Evolutionary conservation across 2,797 vertebrate species (phyloP), one percentile per base, ranked within the genome.

Genomic region (Odontamblyopus rebecca): DNA sequence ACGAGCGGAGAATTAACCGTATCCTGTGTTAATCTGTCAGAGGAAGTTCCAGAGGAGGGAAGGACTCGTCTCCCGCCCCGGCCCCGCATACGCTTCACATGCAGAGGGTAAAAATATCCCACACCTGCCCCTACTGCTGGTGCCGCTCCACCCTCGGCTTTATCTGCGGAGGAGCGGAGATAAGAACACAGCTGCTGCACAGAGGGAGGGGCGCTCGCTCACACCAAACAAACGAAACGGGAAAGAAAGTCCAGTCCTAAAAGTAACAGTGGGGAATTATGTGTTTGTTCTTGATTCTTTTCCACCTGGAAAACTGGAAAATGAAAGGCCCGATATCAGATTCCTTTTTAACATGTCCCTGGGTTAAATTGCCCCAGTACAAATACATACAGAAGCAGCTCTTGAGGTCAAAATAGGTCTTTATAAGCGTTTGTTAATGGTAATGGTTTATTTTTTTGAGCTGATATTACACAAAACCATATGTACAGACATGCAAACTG

Each of bases 11-110:
- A 64, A 64, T 64, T 2, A 64, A 44, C 8, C 19, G 4, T 19
- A 64, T 64, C 62, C 62, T 12, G 35, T 64, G 62, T 13, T 64
- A 64, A 64, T 64, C 19, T 38, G 32, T 41, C 32, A 44, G 35
- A 41, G 62, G 62, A 64, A 64, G 62, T 64, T 64, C 62, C 32
- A 38, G 62, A n/a, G 12, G 19, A 64, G 32, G 35, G 62, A 64
- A 64, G 35, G 62, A n/a, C 62, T n/a, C 41, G 1, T 64, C 30
- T 26, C 62, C 5, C 62, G 15, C 35, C 41, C 30, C 6, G n/a
- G 19, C 38, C 62, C 32, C 35, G 26, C 62, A 15, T 18, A 19
- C 15, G 59, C 16, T 18, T 61, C 59, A 61, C 59, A 61, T 0
- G 59, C 2, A 8, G 59, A 29, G 29, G 26, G 56, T 61, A 61